Conservation (phyloP, 2,888 invertebrate species). For the Noctua janthina region DNA sequence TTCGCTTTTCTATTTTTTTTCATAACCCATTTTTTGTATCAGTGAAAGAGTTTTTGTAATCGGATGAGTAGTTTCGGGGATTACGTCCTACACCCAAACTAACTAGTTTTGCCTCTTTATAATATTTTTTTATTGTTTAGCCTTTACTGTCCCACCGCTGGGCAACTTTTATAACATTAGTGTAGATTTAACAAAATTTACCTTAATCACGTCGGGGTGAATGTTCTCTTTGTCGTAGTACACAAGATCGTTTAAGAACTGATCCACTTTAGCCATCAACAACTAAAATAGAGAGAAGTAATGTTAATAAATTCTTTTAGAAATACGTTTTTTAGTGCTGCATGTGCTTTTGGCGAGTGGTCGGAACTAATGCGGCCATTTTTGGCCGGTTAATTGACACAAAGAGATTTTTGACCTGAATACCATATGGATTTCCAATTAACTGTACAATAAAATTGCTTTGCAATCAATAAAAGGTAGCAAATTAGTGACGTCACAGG, state of each 20-base stretch:
- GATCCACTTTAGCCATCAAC: constrained; percentile 97
- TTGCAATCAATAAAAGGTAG: neutral
- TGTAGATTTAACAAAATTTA: constrained; percentile 72
- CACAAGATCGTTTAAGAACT: constrained; percentile 95
- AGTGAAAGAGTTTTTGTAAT: neutral
- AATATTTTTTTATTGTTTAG: neutral
- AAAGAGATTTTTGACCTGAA: neutral
- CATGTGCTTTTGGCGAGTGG: neutral
- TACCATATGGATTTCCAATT: neutral
- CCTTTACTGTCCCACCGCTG: neutral
- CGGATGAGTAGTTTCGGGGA: neutral
- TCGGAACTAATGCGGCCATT: neutral
- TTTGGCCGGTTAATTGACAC: neutral
- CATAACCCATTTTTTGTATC: neutral
- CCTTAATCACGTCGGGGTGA: constrained; percentile 96
- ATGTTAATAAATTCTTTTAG: neutral
- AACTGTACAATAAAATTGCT: neutral
- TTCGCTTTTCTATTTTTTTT: neutral
- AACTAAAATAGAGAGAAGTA: constrained; percentile 76
- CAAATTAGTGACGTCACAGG: neutral
- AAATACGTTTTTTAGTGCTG: neutral
- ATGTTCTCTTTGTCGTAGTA: constrained; percentile 98
- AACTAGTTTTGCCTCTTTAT: neutral
- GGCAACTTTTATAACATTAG: neutral
- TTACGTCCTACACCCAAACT: neutral